Evolutionary conservation across 2,888 invertebrate genomes (phyloP).

Genomic region (Lysandra coridon): DNA sequence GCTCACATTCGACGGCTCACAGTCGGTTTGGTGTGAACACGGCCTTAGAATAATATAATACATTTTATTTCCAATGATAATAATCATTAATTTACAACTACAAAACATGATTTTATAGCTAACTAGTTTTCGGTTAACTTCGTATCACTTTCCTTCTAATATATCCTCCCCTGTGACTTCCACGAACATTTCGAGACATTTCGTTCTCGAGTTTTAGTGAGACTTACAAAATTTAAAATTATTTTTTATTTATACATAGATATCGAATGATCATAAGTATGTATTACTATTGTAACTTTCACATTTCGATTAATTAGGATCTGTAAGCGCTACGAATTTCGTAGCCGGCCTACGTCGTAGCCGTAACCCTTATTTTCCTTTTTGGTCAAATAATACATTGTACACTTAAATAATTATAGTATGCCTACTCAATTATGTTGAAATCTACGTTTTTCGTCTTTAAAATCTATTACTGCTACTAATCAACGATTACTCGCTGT

Average conservation of each 20-base stretch:
- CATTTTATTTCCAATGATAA: background rate
- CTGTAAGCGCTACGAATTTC: background rate
- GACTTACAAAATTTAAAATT: background rate
- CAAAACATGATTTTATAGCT: background rate
- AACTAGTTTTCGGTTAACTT: too few relatives aligned
- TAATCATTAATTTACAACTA: background rate
- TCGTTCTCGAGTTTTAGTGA: too few relatives aligned
- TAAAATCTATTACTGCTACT: background rate
- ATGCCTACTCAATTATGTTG: background rate
- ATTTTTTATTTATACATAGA: background rate
- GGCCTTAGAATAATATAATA: too few relatives aligned
- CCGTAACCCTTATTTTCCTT: background rate
- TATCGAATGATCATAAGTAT: background rate
- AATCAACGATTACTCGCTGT: background rate
- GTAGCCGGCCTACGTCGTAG: conserved; percentile 1
- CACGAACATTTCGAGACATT: too few relatives aligned
- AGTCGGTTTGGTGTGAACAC: too few relatives aligned
- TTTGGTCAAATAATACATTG: background rate
- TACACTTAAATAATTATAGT: background rate
- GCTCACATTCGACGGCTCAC: too few relatives aligned
- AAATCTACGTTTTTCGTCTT: background rate
- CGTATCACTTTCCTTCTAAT: too few relatives aligned
- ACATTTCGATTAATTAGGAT: background rate
- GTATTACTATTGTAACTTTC: background rate
- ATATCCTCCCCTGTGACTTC: too few relatives aligned